Conservation (phyloP, 2,113 vertebrate species). For the Protomyctophum bolini region DNA sequence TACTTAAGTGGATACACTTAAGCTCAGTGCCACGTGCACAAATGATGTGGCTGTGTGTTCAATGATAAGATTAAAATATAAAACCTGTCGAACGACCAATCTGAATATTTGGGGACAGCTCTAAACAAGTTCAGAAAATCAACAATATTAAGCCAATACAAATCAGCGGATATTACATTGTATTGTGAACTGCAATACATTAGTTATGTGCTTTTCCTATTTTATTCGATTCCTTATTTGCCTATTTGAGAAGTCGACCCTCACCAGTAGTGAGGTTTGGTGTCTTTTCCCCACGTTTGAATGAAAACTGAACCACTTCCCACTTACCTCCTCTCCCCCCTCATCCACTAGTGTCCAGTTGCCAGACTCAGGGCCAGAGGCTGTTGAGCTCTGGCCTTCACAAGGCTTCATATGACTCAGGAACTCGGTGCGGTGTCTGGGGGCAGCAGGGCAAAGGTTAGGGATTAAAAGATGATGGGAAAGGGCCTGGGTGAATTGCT, state of each 20-base stretch:
- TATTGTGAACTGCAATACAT: too few relatives aligned
- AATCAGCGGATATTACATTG: too few relatives aligned
- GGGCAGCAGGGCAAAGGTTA: conserved; percentile 16
- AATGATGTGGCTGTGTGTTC: too few relatives aligned
- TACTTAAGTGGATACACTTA: too few relatives aligned
- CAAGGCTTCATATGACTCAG: conserved; percentile 91
- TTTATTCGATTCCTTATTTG: too few relatives aligned
- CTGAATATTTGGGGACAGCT: too few relatives aligned
- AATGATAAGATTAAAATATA: too few relatives aligned
- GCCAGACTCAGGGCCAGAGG: conserved; percentile 85
- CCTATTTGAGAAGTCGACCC: not conserved
- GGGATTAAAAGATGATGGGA: not conserved
- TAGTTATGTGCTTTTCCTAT: too few relatives aligned
- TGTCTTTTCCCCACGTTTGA: not conserved
- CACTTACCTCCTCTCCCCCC: conserved; percentile 92
- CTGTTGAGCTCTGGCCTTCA: conserved; percentile 77
- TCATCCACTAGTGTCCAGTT: conserved; percentile 98
- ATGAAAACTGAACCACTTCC: not conserved
- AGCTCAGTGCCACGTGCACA: too few relatives aligned
- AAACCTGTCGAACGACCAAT: too few relatives aligned
- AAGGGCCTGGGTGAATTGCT: not conserved
- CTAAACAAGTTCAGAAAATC: too few relatives aligned
- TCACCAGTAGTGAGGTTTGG: not conserved
- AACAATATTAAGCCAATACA: too few relatives aligned
- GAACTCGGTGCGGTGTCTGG: conserved; percentile 90